Conservation (phyloP, 2,797 vertebrate genomes). For the Chiloscyllium punctatum region DNA sequence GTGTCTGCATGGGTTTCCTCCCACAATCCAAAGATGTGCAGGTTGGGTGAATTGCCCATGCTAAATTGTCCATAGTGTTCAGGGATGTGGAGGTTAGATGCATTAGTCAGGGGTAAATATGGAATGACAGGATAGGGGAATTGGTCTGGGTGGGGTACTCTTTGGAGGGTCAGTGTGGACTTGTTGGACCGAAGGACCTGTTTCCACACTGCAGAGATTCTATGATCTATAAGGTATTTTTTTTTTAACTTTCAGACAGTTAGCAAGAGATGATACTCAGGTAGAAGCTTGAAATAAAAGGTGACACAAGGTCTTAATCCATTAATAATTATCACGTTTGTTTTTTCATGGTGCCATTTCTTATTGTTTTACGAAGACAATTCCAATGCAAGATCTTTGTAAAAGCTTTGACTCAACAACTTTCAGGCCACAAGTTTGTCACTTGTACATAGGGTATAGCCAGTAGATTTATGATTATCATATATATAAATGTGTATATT, state of each 20-base stretch:
- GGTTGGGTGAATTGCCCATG: too few species aligned
- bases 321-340: not conserved
- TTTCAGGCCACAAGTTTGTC: slow-evolving; percentile 3
- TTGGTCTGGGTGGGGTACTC: too few species aligned
- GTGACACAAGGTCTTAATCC: not conserved
- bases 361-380: not conserved
- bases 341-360: not conserved
- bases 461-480: not conserved
- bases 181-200: too few species aligned
- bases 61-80: too few species aligned
- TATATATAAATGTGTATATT: not conserved
- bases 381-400: not conserved
- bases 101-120: too few species aligned
- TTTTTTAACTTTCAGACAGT: not conserved
- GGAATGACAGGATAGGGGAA: too few species aligned
- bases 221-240: not conserved
- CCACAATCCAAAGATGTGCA: too few species aligned
- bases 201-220: too few species aligned
- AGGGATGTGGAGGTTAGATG: too few species aligned
- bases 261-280: not conserved
- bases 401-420: not conserved
- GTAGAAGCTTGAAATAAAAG: not conserved
- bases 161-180: too few species aligned
- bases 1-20: too few species aligned
- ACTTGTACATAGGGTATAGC: not conserved